Base-by-base conservation (phyloP, 2,797 vertebrate species). In the Parambassis ranga region DNA sequence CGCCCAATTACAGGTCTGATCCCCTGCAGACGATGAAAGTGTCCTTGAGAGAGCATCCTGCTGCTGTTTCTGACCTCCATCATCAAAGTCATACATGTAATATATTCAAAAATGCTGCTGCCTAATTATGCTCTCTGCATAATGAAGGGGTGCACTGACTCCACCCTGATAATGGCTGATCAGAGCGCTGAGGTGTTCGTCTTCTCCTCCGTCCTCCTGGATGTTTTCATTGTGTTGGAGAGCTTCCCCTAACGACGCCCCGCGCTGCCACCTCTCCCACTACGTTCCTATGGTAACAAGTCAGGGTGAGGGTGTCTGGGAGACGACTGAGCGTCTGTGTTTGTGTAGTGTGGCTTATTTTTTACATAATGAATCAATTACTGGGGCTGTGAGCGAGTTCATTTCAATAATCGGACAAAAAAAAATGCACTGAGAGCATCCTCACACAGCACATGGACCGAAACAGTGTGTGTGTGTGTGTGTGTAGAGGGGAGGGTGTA, bases 351-450 rank as follows among this genome's bases (percentile, higher is more conserved):
- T 41, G 46, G 52, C 50, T 79, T 64, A n/a, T 84, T 67, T 87
- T 85, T 81, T 62, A 81, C 78, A 80, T 71, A 82, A 87, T 82
- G 74, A 87, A 77, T 87, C 84, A 85, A 84, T 87, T 85, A 87
- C 60, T 3, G 28, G 36, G 42, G 55, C 79, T 43, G 57, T 16
- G 66, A 28, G 64, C 7, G 13, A 60, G 64, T 71, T 77, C 18
- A 61, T 77, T 65, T 85, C 74, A 80, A 82, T 77, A 81, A 82
- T 75, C 20, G 8, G 58, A 51, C 35, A 47, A 32, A 57, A 23
- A 18, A 42, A 31, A 20, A 48, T 15, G 0, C 7, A 18, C 10
- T 18, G 24, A 1, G 43, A 65, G 24, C 30, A 27, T 57, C 53
- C 26, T 43, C 56, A 42, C 67, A 69, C 50, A 44, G 47, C 65